phyloP scores from a whole-genome alignment of 2,888 invertebrate genomes.

The Argynnis bischoffii region DNA sequence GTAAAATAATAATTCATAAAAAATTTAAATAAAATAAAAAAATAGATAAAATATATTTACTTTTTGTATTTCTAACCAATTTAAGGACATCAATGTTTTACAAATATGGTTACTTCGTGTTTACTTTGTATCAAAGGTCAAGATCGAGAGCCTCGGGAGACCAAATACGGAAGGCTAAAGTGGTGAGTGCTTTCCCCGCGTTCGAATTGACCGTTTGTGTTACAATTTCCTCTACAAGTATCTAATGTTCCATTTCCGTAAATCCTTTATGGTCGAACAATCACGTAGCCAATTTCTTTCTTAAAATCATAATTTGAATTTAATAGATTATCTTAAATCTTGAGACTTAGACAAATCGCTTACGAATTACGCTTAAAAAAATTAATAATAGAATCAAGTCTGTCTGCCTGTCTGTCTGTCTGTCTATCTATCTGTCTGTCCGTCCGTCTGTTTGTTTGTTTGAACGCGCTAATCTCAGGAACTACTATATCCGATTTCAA shows the following conservation, averaged over 20 bases:
- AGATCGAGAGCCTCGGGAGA: slow-evolving; percentile 11
- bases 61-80: background rate
- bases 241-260: background rate
- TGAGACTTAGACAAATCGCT: no score
- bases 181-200: background rate
- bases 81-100: background rate
- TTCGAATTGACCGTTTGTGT: background rate
- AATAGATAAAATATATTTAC: background rate
- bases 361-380: no score
- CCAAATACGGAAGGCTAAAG: slow-evolving; percentile 6
- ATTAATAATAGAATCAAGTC: no score
- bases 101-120: slow-evolving; percentile 18
- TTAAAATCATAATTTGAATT: no score
- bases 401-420: no score
- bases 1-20: no score
- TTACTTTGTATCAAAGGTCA: slow-evolving; percentile 20
- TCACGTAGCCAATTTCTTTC: no score
- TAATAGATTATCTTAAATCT: background rate
- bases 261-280: background rate
- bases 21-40: background rate
- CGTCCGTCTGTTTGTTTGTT: no score
- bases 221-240: background rate
- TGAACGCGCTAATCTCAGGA: no score
- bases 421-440: no score
- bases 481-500: no score